These are phyloP conservation scores for Tubulanus polymorphus DNA, from an alignment of 2,888 invertebrate genomes.

Conservation along the genomic window DNA sequence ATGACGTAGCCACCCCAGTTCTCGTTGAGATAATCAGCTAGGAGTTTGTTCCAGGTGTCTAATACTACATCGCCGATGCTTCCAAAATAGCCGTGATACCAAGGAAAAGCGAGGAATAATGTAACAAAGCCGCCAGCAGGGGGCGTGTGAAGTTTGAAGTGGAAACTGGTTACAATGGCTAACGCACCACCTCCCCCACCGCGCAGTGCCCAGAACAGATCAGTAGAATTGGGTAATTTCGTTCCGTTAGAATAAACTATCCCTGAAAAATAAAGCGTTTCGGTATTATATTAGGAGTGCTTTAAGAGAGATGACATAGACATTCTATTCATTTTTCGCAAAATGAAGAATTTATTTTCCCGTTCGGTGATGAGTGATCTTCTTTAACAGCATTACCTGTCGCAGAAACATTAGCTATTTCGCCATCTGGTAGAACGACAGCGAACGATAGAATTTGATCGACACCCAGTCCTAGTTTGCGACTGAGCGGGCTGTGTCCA, in stretches of 20 bases:
- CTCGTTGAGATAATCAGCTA: slow-evolving; percentile 4
- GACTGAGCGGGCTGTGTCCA: slow-evolving; percentile 30
- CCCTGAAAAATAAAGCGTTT: no score
- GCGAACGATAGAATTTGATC: slow-evolving; percentile 23
- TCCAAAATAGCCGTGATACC: background rate
- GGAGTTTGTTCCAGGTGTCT: background rate
- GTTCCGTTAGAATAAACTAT: slow-evolving; percentile 10
- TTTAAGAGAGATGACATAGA: no score
- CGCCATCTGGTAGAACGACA: slow-evolving; percentile 20
- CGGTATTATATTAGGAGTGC: no score
- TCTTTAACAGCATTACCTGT: slow-evolving; percentile 8
- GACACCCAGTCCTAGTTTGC: slow-evolving; percentile 21
- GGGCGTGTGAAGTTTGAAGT: slow-evolving; percentile 19
- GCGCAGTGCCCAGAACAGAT: slow-evolving; percentile 25
- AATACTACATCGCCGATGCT: slow-evolving; percentile 4
- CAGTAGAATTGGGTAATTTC: slow-evolving; percentile 2
- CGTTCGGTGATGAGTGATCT: no score
- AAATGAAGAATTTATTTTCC: no score
- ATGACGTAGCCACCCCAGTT: slow-evolving; percentile 17
- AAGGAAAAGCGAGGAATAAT: background rate
- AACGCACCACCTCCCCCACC: slow-evolving; percentile 25
- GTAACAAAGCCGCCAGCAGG: slow-evolving; percentile 3
- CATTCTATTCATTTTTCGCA: no score
- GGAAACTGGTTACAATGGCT: slow-evolving; percentile 21
- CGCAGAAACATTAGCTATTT: slow-evolving; percentile 4